Conservation (phyloP, 2,797 vertebrate genomes). For the Euphonia xanthogaster region DNA sequence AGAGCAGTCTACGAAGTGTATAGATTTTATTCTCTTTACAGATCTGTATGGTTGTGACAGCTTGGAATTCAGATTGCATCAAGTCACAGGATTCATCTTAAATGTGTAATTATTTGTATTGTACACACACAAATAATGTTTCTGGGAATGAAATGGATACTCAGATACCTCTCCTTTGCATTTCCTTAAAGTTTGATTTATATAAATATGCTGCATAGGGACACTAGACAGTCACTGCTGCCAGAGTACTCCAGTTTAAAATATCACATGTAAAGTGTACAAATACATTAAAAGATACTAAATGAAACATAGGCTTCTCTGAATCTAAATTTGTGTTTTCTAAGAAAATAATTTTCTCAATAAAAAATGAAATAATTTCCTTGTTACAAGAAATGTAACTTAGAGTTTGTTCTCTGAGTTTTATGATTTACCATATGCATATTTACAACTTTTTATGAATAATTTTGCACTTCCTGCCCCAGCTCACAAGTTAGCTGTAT, state of each 20-base stretch:
- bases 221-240: not conserved
- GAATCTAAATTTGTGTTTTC: not conserved
- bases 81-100: not conserved
- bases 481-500: not conserved
- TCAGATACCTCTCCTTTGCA: not conserved
- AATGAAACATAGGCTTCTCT: not conserved
- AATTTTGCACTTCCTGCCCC: not conserved
- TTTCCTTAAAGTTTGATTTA: not conserved
- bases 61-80: not conserved
- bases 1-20: not conserved
- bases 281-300: not conserved
- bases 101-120: not conserved
- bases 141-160: not conserved
- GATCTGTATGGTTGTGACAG: not conserved
- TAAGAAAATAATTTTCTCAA: not conserved
- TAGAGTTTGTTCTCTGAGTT: not conserved
- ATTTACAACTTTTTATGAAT: not conserved
- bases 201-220: not conserved
- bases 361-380: not conserved
- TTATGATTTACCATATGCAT: not conserved
- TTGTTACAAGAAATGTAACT: not conserved
- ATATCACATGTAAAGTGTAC: not conserved
- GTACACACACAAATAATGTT: not conserved
- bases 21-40: not conserved
- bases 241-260: not conserved